These are phyloP conservation scores for Lacanobia oleracea DNA, from an alignment of 2,888 invertebrate species.

Conservation along the genomic window DNA sequence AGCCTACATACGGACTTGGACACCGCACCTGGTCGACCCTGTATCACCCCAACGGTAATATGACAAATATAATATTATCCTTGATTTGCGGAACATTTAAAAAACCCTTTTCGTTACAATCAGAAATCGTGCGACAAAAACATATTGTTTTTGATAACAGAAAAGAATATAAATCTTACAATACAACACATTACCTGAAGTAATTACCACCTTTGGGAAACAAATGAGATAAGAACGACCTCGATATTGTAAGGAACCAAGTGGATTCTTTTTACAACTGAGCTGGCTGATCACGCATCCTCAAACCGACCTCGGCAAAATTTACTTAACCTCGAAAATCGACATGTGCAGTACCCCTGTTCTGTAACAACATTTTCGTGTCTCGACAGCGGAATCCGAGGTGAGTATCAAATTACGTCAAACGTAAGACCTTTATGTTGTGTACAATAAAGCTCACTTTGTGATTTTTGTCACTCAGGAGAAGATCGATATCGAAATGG, in stretches of 20 bases:
- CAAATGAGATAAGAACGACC: background rate
- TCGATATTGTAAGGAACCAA: background rate
- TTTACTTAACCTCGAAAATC: no score
- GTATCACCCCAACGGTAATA: background rate
- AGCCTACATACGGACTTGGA: no score
- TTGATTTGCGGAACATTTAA: background rate
- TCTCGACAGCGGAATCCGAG: no score
- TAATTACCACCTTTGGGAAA: constrained; percentile 8
- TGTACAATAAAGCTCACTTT: no score
- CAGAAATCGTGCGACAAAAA: constrained; percentile 32
- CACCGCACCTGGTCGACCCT: background rate
- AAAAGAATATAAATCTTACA: background rate
- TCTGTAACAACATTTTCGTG: no score
- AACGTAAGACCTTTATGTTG: no score
- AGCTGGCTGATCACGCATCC: no score
- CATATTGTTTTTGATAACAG: constrained; percentile 48
- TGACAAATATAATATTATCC: background rate
- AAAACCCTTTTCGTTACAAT: constrained; percentile 3
- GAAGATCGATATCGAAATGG: no score
- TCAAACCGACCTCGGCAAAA: no score
- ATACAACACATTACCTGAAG: constrained; percentile 35
- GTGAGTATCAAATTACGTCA: no score
- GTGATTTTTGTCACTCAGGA: no score
- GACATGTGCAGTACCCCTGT: no score
- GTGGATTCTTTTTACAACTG: background rate